A percentile compares a stretch with the other conserved stretches of the same genome.
These are phyloP conservation scores for Melanostigma gelatinosum DNA, from an alignment of 2,113 vertebrate genomes.

Conservation along the genomic window DNA sequence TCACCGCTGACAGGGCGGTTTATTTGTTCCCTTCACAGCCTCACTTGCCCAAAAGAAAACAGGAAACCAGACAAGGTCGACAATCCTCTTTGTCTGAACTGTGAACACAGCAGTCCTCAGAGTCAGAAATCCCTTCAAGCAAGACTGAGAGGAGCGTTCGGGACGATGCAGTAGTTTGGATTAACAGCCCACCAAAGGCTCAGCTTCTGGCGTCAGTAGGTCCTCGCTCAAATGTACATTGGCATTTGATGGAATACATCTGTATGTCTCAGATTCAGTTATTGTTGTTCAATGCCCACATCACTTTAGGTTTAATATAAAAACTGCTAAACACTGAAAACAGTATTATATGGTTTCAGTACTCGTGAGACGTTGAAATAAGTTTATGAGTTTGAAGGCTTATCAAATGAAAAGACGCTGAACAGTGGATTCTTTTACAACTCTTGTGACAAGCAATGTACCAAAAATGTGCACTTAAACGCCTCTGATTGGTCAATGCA, in stretches of 20 bases:
- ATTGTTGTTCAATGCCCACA: not conserved
- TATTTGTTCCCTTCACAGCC: constrained; percentile 43
- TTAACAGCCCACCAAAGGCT: constrained; percentile 40
- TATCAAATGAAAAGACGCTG: too few species aligned
- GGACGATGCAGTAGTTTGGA: constrained; percentile 41
- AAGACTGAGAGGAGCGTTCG: constrained; percentile 45
- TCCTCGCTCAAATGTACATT: not conserved
- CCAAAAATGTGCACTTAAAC: too few species aligned
- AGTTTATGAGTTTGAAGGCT: not conserved
- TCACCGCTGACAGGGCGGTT: constrained; percentile 24
- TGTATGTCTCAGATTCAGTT: not conserved
- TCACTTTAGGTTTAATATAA: too few species aligned
- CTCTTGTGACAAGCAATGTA: not conserved
- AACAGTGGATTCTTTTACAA: not conserved
- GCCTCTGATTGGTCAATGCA: not conserved
- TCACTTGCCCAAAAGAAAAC: not conserved
- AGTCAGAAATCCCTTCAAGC: constrained; percentile 49
- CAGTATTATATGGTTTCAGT: not conserved
- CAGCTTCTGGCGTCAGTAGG: not conserved
- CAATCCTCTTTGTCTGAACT: constrained; percentile 44
- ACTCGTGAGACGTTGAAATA: not conserved
- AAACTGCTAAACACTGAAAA: not conserved
- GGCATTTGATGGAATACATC: not conserved
- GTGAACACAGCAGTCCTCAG: constrained; percentile 37
- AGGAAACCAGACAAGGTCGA: constrained; percentile 44